phyloP scores from a whole-genome alignment of 2,888 invertebrate genomes.

The Sclerodermus sp. region DNA sequence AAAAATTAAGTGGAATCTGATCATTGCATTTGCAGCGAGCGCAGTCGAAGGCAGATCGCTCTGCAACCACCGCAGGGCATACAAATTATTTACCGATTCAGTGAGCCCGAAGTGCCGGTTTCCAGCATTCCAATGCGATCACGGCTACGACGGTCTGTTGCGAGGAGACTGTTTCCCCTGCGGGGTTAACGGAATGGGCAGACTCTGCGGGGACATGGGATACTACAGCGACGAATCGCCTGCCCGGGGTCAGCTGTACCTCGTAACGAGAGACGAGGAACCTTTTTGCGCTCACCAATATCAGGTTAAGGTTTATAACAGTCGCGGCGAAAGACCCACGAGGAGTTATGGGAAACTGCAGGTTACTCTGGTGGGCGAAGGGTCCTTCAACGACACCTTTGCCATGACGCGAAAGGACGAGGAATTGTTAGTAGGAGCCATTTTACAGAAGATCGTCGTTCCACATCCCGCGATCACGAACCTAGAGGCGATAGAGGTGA shows the following conservation, averaged over 20 bases:
- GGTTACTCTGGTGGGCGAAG: conserved; percentile 78
- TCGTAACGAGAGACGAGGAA: conserved; percentile 86
- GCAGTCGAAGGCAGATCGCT: conserved; percentile 83
- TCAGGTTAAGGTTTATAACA: conserved; percentile 73
- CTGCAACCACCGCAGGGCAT: conserved; percentile 91
- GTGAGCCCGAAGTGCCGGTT: conserved; percentile 89
- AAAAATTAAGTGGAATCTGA: too few relatives aligned
- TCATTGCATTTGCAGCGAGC: conserved; percentile 67
- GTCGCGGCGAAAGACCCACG: conserved; percentile 67
- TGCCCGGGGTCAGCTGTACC: conserved; percentile 83
- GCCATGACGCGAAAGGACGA: conserved; percentile 83
- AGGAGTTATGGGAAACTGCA: conserved; percentile 75
- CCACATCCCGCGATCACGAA: conserved; percentile 85
- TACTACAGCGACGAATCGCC: conserved; percentile 86
- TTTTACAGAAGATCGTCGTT: conserved; percentile 80
- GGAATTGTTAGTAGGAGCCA: conserved; percentile 70
- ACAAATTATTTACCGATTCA: conserved; percentile 93
- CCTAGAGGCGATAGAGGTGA: conserved; percentile 57
- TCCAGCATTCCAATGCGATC: conserved; percentile 85
- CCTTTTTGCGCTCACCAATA: conserved; percentile 95
- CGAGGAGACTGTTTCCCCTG: conserved; percentile 79
- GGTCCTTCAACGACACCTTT: conserved; percentile 84
- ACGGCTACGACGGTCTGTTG: conserved; percentile 78
- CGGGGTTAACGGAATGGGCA: conserved; percentile 58
- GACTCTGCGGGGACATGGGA: conserved; percentile 88